Evolutionary conservation across 2,797 vertebrate genomes (phyloP), one percentile per base, ranked within the genome.

Genomic region (Otolemur crassicaudatus): DNA sequence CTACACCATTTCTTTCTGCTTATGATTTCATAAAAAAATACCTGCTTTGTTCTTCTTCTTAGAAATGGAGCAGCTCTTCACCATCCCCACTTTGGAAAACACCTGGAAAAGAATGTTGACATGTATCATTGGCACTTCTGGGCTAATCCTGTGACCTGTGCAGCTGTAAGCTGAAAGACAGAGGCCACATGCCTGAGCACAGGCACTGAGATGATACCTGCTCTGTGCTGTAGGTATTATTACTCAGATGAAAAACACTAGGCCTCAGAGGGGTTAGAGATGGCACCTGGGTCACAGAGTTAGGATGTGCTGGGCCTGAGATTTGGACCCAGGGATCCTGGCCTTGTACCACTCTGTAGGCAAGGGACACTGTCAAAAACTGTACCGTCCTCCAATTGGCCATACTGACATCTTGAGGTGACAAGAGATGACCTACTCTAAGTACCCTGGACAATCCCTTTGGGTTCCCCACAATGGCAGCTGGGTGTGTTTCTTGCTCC

Each of bases 41-140:
- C 99, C 99, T 95, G 99, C 97, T 99, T 99, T 99, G 97, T 99
- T 99, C 98, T 99, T 99, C 98, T 99, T 99, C 99, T 98, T 99
- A 90, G 99, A 99, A 94, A 99, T 98, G 0, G 99, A 99, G 97
- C 99, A 99, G 97, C 98, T 99, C 98, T 98, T 99, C 97, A 99
- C 97, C 27, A 96, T 97, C 63, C 99, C 99, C 97, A 98, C 99
- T 98, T 99, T 99, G 96, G 99, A 99, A 97, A 99, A 99, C 0
- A 97, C 98, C 99, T 99, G 98, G 95, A 98, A 98, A 75, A 96
- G 95, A 96, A 94, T 22, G 73, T 2, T 49, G 65, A 1, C 14
- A 12, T 0, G 10, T 1, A 1, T 80, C 19, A 11, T 1, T 16
- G 3, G 27, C 25, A 2, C 1, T 5, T 40, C 73, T 34, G 0